phyloP scores from a whole-genome alignment of 2,113 vertebrate species.

The Leucosticte australis region DNA sequence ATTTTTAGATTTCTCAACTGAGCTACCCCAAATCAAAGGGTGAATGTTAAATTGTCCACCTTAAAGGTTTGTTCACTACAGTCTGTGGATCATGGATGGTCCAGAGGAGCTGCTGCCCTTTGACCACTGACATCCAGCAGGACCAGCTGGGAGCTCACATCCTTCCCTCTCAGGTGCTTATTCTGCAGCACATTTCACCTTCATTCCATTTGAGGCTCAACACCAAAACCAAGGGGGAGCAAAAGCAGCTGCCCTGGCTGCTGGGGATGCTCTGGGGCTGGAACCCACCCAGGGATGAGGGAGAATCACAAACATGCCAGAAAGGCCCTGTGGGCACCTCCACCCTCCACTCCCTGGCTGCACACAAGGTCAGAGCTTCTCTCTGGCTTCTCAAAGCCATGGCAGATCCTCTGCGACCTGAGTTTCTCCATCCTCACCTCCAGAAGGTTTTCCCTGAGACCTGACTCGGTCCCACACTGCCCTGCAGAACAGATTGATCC shows the following conservation, averaged over 20 bases:
- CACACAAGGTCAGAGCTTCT: background rate
- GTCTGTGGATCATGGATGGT: background rate
- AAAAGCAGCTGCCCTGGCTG: background rate
- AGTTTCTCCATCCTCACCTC: background rate
- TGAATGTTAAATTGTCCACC: background rate
- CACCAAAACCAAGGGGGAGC: background rate
- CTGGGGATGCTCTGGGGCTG: background rate
- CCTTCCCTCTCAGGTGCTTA: background rate
- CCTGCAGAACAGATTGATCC: background rate
- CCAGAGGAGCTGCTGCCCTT: background rate
- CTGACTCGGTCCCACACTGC: accelerated
- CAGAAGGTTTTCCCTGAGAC: background rate
- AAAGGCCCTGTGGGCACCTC: background rate
- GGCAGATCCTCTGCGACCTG: background rate
- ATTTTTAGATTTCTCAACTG: background rate
- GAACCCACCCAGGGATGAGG: background rate
- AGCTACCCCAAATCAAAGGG: background rate
- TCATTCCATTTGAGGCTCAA: background rate
- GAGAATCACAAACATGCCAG: accelerated
- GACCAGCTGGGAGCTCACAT: accelerated
- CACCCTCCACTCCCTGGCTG: background rate
- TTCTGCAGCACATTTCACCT: background rate
- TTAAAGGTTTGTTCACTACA: accelerated
- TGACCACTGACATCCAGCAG: accelerated
- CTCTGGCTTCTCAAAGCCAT: background rate